Evolutionary conservation across 2,888 invertebrate species (phyloP).

Genomic region (Synanthedon formicaeformis): DNA sequence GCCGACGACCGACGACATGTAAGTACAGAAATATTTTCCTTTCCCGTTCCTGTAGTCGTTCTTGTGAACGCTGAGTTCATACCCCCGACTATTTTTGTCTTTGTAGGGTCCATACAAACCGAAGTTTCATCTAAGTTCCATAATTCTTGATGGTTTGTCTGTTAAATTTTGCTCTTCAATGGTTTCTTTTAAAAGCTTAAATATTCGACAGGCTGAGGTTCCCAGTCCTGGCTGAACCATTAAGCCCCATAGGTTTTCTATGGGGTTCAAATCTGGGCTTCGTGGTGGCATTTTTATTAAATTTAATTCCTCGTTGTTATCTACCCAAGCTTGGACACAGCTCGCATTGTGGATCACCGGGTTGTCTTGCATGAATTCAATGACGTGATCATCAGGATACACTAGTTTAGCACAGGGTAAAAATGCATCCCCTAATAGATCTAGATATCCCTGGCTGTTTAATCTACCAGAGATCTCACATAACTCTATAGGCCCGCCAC

Average conservation of each 20-base stretch:
- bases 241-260: conserved; percentile 8
- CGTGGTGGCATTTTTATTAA: conserved; percentile 5
- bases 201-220: too few relatives aligned
- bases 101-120: too few relatives aligned
- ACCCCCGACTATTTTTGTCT: too few relatives aligned
- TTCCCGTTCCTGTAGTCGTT: too few relatives aligned
- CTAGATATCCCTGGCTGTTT: background rate
- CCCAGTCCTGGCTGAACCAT: too few relatives aligned
- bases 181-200: too few relatives aligned
- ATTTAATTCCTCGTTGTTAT: background rate
- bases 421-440: background rate
- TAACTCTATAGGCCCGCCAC: background rate
- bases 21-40: too few relatives aligned
- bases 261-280: conserved; percentile 7
- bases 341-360: background rate
- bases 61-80: too few relatives aligned
- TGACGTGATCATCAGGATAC: background rate
- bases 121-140: too few relatives aligned
- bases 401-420: background rate
- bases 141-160: too few relatives aligned
- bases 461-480: background rate
- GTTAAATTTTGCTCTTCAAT: too few relatives aligned
- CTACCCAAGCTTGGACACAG: background rate
- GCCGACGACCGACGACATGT: too few relatives aligned
- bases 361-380: background rate